Percentiles rank a stretch among this genome's conserved stretches.
These are phyloP conservation scores for Rafetus swinhoei DNA, from an alignment of 2,113 vertebrate genomes.

Conservation along the genomic window DNA sequence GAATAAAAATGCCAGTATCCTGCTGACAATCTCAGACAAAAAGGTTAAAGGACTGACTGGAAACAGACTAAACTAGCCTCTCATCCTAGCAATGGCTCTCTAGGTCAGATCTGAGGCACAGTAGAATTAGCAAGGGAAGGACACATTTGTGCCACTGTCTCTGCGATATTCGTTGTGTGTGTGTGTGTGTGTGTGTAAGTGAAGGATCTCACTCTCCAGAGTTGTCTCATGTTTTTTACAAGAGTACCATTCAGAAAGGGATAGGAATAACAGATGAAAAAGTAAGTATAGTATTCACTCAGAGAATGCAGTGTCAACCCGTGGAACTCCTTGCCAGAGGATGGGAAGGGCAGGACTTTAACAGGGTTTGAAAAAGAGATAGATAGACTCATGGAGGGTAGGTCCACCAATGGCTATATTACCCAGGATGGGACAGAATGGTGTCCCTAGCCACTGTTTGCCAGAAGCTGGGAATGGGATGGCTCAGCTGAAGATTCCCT, in stretches of 20 bases:
- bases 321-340: no score
- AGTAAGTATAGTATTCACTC: no score
- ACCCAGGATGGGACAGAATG: no score
- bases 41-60: fast-evolving
- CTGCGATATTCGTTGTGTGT: no score
- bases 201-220: neutral
- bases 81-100: fast-evolving
- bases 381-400: no score
- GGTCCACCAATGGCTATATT: no score
- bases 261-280: neutral
- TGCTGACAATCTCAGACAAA: fast-evolving
- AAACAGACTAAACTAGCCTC: fast-evolving
- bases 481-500: no score
- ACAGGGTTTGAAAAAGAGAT: no score
- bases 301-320: no score
- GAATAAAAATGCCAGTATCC: neutral
- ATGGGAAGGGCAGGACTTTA: no score
- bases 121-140: fast-evolving
- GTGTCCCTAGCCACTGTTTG: no score
- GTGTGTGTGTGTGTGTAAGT: neutral
- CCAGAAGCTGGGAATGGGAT: no score
- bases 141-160: fast-evolving
- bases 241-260: fast-evolving
- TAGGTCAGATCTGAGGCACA: neutral
- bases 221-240: neutral